Evolutionary conservation across 2,113 vertebrate species (phyloP).

Genomic region (Aspiorhynchus laticeps): DNA sequence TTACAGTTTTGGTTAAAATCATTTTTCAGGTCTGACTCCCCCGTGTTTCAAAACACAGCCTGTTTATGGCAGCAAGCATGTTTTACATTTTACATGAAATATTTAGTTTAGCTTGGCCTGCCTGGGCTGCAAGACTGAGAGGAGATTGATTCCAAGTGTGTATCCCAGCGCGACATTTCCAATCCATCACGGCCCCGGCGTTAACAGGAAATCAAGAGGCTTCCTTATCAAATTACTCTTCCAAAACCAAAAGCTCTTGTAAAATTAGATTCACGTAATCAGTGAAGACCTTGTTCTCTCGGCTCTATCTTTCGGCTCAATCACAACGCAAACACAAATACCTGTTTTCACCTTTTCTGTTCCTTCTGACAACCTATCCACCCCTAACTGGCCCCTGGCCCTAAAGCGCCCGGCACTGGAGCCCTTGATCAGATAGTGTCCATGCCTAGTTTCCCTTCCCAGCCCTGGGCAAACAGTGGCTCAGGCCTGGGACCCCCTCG

Average conservation of each 20-base stretch:
- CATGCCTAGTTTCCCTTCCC: conserved; percentile 51
- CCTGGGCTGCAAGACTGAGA: conserved; percentile 68
- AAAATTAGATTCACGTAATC: conserved; percentile 66
- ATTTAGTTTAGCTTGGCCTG: conserved; percentile 76
- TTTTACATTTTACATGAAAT: conserved; percentile 79
- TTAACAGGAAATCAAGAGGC: conserved; percentile 67
- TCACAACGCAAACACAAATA: conserved; percentile 64
- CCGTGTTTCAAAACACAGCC: conserved; percentile 64
- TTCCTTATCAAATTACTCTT: conserved; percentile 62
- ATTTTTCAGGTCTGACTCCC: conserved; percentile 70
- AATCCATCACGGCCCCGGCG: conserved; percentile 68
- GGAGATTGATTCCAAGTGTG: conserved; percentile 65
- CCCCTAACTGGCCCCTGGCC: conserved; percentile 32
- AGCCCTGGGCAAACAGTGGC: conserved; percentile 56
- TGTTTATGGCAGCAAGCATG: conserved; percentile 75
- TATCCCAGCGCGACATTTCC: conserved; percentile 66
- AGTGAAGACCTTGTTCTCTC: conserved; percentile 63
- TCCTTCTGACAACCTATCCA: conserved; percentile 33
- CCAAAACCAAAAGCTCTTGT: conserved; percentile 56
- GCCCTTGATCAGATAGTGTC: conserved; percentile 63
- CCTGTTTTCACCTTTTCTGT: conserved; percentile 74
- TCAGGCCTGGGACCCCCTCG: conserved; percentile 28
- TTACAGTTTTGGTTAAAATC: conserved; percentile 73
- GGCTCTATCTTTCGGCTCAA: conserved; percentile 67
- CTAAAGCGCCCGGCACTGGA: neutral